A percentile compares a stretch with the other conserved stretches of the same genome.
phyloP scores from a whole-genome alignment of 2,888 invertebrate species.

The Opisthograptis luteolata region DNA sequence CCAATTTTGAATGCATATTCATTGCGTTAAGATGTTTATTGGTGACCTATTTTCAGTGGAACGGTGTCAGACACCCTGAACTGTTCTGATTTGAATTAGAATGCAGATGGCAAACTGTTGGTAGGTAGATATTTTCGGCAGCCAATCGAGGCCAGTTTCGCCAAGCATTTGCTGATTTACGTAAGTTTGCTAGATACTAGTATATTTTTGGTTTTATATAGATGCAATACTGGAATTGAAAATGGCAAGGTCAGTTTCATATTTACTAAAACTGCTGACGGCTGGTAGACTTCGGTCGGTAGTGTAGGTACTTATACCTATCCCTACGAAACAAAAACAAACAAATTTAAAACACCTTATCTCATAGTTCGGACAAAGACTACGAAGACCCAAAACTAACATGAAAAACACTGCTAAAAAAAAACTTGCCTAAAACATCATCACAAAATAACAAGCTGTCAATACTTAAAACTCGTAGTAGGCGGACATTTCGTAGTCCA shows the following conservation, averaged over 20 bases:
- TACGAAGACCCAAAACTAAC: too few relatives aligned
- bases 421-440: background rate
- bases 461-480: conserved; percentile 10
- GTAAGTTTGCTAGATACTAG: too few relatives aligned
- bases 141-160: background rate
- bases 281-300: too few relatives aligned
- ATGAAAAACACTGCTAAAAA: too few relatives aligned
- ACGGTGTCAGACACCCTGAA: conserved; percentile 26
- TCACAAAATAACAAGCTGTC: conserved; percentile 13
- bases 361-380: background rate
- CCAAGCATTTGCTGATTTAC: too few relatives aligned
- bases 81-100: conserved; percentile 18
- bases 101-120: conserved; percentile 6
- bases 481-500: conserved; percentile 30
- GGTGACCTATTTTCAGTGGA: conserved; percentile 32
- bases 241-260: too few relatives aligned
- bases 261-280: too few relatives aligned
- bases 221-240: too few relatives aligned
- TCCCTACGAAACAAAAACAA: too few relatives aligned
- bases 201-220: too few relatives aligned
- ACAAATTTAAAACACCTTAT: too few relatives aligned
- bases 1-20: conserved; percentile 35
- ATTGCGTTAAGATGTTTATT: conserved; percentile 33
- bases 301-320: too few relatives aligned
- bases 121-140: conserved; percentile 8